Base-by-base conservation (phyloP, 1,140 invertebrate genomes). In the Tetramorium simillimum region DNA sequence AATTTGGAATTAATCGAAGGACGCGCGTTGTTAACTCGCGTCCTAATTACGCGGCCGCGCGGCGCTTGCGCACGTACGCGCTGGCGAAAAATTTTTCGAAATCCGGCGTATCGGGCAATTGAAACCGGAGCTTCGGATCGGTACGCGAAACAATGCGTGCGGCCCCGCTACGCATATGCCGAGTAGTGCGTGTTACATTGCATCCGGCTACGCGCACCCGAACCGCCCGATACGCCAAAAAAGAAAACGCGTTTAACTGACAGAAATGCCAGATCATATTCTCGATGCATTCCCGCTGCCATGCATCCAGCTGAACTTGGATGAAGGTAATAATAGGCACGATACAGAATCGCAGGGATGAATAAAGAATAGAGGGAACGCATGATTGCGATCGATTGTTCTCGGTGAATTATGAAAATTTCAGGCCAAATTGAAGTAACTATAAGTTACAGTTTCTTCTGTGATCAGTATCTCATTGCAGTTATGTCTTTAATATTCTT, bases 1-100 rank as follows among this genome's bases (percentile, higher is more conserved):
- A 84, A 84, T 84, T 73, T 56, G 24, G 43, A 84, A 84, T 84
- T 84, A 84, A 84, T 75, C 69, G 69, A 84, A 84, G 56, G 28
- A 73, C 80, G 51, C 49, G 33, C 65, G 67, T 60, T 60, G 53
- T 58, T 58, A 56, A 46, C 37, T 21, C 18, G 67, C 67, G 24
- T 58, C 33, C 69, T 84, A 75, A 84, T 84, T 82, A 43, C 77
- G 18, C 3, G 14, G 33, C 33, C 12, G 60, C 28, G 40, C 40
- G 16, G 16, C 4, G 12, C 10, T 43, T n/a, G 58, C 43, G 16
- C 63, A 14, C 65, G 21, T 24, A 7, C 18, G 9, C 6, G 14
- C 18, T 12, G 21, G 46, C 43, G 78, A 70, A 49, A 84, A 75
- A 49, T 73, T 60, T 60, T 46, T n/a, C 69, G 40, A 73, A 75